These are phyloP conservation scores for Gallinago jamesoni DNA, from an alignment of 2,113 vertebrate species.

Conservation along the genomic window DNA sequence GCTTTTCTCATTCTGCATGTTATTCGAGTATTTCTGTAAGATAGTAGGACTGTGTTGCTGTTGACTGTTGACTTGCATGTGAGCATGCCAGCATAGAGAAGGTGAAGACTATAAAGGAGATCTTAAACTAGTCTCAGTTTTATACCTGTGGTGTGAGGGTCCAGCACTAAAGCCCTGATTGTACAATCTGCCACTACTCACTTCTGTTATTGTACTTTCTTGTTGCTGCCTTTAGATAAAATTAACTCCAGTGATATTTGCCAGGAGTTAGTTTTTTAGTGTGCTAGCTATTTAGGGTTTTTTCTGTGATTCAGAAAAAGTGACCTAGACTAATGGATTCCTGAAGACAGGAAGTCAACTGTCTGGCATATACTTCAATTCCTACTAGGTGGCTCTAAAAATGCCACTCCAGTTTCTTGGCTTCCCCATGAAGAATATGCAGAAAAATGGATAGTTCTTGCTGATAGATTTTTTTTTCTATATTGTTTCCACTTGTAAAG, in stretches of 20 bases:
- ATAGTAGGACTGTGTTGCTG: too few relatives aligned
- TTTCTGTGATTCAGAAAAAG: neutral
- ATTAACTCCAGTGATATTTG: neutral
- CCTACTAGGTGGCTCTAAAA: neutral
- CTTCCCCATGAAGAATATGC: neutral
- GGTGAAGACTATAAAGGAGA: neutral
- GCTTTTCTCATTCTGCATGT: neutral
- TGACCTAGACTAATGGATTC: neutral
- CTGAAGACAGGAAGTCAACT: neutral
- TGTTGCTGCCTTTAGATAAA: neutral
- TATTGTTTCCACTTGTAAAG: neutral
- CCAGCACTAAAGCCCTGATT: neutral
- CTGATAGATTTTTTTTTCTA: neutral
- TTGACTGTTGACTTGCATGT: fast-evolving
- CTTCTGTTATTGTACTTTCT: neutral
- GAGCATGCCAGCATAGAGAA: neutral
- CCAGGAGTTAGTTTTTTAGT: neutral
- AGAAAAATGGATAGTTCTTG: neutral
- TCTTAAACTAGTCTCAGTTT: neutral
- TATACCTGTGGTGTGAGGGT: neutral
- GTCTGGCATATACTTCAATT: neutral
- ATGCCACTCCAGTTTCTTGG: neutral
- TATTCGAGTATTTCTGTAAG: neutral
- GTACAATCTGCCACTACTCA: neutral
- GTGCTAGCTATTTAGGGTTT: neutral